A percentile compares a stretch with the other conserved stretches of the same genome.
Evolutionary conservation across 2,888 invertebrate species (phyloP).

Genomic region (Heliconius ethilla): DNA sequence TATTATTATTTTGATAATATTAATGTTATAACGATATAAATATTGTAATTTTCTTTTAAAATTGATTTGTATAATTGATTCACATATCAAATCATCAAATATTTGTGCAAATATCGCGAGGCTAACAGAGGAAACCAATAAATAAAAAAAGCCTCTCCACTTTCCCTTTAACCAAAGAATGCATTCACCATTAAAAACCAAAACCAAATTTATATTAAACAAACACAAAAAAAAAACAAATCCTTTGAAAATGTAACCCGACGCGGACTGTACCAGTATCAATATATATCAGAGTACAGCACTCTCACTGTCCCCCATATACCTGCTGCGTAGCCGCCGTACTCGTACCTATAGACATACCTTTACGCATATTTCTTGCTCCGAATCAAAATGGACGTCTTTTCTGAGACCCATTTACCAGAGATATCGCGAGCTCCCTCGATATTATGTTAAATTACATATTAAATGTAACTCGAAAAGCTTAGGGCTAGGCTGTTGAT

Average conservation of each 20-base stretch:
- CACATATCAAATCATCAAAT: too few relatives aligned
- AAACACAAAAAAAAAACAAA: neutral
- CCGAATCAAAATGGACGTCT: slow-evolving; percentile 40
- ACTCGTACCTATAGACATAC: slow-evolving; percentile 42
- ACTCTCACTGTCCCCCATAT: slow-evolving; percentile 52
- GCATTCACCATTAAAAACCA: too few relatives aligned
- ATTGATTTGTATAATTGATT: neutral
- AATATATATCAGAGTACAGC: slow-evolving; percentile 62
- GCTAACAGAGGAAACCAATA: too few relatives aligned
- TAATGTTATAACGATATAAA: neutral
- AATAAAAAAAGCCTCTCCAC: neutral
- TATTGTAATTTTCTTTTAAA: neutral
- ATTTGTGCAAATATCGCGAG: too few relatives aligned
- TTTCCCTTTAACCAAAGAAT: neutral
- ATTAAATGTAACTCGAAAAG: neutral
- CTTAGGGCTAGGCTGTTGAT: neutral
- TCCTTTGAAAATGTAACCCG: neutral
- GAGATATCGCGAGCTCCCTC: slow-evolving; percentile 24
- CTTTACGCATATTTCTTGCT: slow-evolving; percentile 39
- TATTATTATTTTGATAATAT: neutral
- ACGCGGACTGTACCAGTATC: slow-evolving; percentile 55
- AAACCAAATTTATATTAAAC: too few relatives aligned
- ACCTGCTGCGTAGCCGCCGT: slow-evolving; percentile 42
- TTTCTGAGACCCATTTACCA: slow-evolving; percentile 35
- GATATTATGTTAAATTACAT: slow-evolving; percentile 13